Conservation (phyloP, 2,113 vertebrate species). For the Glaucidium brasilianum region DNA sequence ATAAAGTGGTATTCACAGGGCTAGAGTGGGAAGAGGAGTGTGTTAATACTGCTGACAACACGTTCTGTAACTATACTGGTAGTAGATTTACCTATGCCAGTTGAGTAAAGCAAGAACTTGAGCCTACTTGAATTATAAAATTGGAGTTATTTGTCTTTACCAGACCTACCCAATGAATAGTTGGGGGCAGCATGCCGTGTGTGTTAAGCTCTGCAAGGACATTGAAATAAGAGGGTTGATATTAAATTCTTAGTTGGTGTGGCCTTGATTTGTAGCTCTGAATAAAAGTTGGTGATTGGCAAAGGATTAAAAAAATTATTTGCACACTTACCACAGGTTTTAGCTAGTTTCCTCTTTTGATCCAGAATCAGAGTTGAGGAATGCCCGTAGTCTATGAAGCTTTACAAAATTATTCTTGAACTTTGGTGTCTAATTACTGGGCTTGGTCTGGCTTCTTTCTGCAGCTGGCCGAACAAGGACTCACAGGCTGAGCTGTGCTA, state of each 20-base stretch:
- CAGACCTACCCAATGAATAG: background rate
- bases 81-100: background rate
- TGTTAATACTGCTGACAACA: background rate
- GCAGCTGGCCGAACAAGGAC: conserved; percentile 56
- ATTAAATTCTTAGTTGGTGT: background rate
- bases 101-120: background rate
- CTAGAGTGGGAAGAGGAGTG: background rate
- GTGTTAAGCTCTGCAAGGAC: background rate
- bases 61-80: background rate
- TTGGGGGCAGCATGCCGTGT: background rate
- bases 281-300: background rate
- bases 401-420: background rate
- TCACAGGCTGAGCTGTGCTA: conserved; percentile 28
- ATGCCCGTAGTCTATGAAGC: background rate
- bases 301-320: background rate
- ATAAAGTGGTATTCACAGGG: background rate
- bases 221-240: background rate
- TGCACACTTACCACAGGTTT: background rate
- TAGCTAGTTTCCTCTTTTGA: background rate
- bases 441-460: conserved; percentile 11
- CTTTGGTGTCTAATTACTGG: background rate
- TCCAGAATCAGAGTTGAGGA: background rate
- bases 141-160: background rate
- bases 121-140: background rate
- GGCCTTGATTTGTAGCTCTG: background rate